These are phyloP conservation scores for Hyposmocoma kahamanoa DNA, from an alignment of 1,140 invertebrate genomes.

Conservation along the genomic window DNA sequence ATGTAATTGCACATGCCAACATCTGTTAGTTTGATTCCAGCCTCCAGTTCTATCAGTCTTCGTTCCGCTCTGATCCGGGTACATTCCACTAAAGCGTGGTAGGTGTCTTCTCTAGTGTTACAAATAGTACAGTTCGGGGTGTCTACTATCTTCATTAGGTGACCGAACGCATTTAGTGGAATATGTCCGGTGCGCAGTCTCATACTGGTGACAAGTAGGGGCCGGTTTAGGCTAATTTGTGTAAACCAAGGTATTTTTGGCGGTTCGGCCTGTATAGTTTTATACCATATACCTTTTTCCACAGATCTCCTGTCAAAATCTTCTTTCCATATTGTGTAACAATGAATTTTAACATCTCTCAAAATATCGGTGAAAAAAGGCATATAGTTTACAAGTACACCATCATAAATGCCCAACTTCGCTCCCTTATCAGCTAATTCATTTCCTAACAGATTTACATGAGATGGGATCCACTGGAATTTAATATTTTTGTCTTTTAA, in stretches of 20 bases:
- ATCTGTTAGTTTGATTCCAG: neutral
- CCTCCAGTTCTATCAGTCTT: neutral
- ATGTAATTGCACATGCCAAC: neutral
- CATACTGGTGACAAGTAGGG: neutral
- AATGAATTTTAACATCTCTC: neutral
- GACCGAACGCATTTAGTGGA: neutral
- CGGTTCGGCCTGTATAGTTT: neutral
- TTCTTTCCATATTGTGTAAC: constrained; percentile 1
- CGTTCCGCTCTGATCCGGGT: neutral
- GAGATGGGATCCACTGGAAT: constrained; percentile 3
- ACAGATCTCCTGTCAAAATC: neutral
- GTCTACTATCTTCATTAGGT: neutral
- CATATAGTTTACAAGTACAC: neutral
- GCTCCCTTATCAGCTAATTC: neutral
- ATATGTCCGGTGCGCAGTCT: constrained; percentile 5
- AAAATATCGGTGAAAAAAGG: neutral
- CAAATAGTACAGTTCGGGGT: constrained; percentile 1
- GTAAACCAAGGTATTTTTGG: constrained; percentile 4
- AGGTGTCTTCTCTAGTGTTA: neutral
- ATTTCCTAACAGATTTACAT: constrained; percentile 1
- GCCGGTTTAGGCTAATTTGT: neutral
- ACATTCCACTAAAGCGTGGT: constrained; percentile 1
- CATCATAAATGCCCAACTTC: neutral
- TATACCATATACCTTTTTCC: constrained; percentile 8
- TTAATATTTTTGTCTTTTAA: neutral